Evolutionary conservation across 2,113 vertebrate genomes (phyloP).

Genomic region (Pontoporia blainvillei): DNA sequence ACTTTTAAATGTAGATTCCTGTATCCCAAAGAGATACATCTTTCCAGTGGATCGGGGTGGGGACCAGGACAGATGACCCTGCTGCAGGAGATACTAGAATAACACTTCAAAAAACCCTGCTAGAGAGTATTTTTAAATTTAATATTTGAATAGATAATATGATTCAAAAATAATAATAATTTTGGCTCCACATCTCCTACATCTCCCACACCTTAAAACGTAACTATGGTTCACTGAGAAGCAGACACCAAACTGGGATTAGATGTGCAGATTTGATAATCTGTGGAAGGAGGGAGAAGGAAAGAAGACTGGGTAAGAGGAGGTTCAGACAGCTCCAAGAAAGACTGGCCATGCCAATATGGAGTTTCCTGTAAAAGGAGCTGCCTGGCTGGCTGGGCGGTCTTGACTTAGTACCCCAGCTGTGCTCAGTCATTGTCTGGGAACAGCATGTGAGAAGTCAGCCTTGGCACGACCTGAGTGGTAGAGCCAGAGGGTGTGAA

Average conservation of each 20-base stretch:
- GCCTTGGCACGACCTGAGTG: background rate
- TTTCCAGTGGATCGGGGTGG: background rate
- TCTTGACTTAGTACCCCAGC: background rate
- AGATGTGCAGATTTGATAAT: background rate
- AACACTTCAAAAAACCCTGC: background rate
- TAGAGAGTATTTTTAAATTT: background rate
- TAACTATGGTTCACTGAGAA: background rate
- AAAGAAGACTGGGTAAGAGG: background rate
- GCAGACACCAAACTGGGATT: background rate
- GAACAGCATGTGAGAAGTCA: background rate
- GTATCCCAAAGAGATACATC: background rate
- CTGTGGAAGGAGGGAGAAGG: background rate
- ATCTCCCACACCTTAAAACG: background rate
- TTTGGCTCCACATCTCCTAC: background rate
- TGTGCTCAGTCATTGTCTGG: background rate
- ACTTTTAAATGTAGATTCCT: background rate
- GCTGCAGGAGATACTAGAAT: background rate
- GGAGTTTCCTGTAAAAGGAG: background rate
- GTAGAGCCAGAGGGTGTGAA: background rate
- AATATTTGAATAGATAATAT: background rate
- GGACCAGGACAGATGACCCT: background rate
- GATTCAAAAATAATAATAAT: background rate
- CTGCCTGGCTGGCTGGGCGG: background rate
- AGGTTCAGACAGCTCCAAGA: background rate
- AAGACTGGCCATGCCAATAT: background rate